Evolutionary conservation across 2,113 vertebrate species (phyloP).

Genomic region (Acanthisitta chloris): DNA sequence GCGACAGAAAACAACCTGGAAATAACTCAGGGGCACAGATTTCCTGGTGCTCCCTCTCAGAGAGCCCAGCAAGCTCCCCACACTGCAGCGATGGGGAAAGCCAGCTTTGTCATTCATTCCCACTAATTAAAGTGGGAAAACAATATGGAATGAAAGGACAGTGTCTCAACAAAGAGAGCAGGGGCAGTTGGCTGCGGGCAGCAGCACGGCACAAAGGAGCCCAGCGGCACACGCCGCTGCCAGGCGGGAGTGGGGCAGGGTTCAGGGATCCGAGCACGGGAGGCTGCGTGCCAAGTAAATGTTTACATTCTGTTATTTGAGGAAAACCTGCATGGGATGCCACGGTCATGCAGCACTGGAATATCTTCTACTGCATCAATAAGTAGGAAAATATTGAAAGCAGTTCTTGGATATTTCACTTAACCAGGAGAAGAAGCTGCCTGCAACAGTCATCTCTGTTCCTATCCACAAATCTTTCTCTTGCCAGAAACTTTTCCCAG

Average conservation of each 20-base stretch:
- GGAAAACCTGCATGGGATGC: background rate
- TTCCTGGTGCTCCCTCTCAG: fast-evolving
- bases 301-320: background rate
- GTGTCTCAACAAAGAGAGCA: background rate
- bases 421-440: background rate
- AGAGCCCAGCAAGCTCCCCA: fast-evolving
- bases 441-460: fast-evolving
- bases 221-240: fast-evolving
- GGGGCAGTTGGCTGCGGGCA: background rate
- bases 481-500: background rate
- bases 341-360: fast-evolving
- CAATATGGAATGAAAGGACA: background rate
- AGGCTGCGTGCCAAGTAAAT: background rate
- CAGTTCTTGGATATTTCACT: background rate
- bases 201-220: background rate
- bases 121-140: background rate
- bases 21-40: fast-evolving
- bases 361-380: fast-evolving
- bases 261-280: background rate
- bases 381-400: background rate
- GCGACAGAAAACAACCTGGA: background rate
- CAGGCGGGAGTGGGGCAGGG: fast-evolving
- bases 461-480: fast-evolving
- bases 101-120: background rate
- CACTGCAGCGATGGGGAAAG: fast-evolving